Evolutionary conservation across 2,797 vertebrate species (phyloP).

Genomic region (Danio tinwini): DNA sequence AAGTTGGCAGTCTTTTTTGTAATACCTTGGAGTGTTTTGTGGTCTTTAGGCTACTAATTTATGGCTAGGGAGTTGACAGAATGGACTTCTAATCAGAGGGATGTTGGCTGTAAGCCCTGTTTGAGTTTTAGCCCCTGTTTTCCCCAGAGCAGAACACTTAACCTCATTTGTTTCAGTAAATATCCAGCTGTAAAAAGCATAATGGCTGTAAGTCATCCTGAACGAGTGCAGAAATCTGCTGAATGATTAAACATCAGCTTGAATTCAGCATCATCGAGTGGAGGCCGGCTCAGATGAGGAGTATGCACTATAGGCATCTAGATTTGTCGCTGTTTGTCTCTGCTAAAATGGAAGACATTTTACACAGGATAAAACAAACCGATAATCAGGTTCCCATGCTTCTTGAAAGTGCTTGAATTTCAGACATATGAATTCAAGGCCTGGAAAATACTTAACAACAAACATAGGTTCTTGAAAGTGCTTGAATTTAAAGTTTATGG

Average conservation of each 20-base stretch:
- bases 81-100: constrained; percentile 50
- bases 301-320: background rate
- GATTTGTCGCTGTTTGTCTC: constrained; percentile 7
- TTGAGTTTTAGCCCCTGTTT: constrained; percentile 36
- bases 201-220: constrained; percentile 30
- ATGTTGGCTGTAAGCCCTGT: constrained; percentile 40
- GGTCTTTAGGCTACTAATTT: constrained; percentile 38
- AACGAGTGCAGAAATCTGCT: constrained; percentile 20
- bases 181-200: constrained; percentile 47
- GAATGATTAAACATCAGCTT: constrained; percentile 29
- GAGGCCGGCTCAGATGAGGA: background rate
- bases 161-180: constrained; percentile 49
- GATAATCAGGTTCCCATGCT: too few relatives aligned
- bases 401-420: too few relatives aligned
- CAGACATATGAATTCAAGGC: too few relatives aligned
- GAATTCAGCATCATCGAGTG: background rate
- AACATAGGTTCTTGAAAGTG: too few relatives aligned
- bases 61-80: constrained; percentile 33
- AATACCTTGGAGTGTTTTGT: constrained; percentile 35
- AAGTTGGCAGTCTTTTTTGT: constrained; percentile 39
- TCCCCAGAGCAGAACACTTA: constrained; percentile 39
- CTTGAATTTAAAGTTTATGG: too few relatives aligned
- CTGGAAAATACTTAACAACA: too few relatives aligned
- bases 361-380: too few relatives aligned
- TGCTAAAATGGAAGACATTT: too few relatives aligned